A percentile compares a stretch with the other conserved stretches of the same genome.
These are phyloP conservation scores for Laothoe populi DNA, from an alignment of 2,888 invertebrate genomes.

Conservation along the genomic window DNA sequence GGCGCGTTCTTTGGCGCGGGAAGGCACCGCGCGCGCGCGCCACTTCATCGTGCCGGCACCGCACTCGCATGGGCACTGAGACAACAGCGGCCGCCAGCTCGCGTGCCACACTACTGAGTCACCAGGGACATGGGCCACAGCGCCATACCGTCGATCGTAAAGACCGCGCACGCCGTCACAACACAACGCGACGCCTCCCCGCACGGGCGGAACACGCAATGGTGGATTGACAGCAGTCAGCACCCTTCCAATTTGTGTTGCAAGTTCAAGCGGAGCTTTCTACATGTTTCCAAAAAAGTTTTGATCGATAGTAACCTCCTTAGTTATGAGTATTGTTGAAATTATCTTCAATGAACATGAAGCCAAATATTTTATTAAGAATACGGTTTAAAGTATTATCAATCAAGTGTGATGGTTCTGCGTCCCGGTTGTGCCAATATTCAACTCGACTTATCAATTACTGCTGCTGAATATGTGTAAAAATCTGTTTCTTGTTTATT, in stretches of 20 bases:
- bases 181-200: slow-evolving; percentile 57
- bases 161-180: slow-evolving; percentile 52
- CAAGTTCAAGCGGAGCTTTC: slow-evolving; percentile 43
- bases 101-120: slow-evolving; percentile 62
- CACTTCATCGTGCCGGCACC: slow-evolving; percentile 73
- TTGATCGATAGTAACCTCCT: neutral
- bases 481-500: no score
- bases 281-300: slow-evolving; percentile 5
- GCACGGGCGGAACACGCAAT: slow-evolving; percentile 49
- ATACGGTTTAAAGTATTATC: no score
- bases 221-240: slow-evolving; percentile 52
- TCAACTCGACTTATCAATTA: no score
- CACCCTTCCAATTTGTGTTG: slow-evolving; percentile 48
- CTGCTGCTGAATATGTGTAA: no score
- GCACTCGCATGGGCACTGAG: slow-evolving; percentile 61
- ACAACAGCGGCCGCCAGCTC: slow-evolving; percentile 52
- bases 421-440: no score
- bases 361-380: no score
- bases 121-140: slow-evolving; percentile 52
- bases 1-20: slow-evolving; percentile 90
- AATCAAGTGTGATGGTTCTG: no score
- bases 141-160: slow-evolving; percentile 51
- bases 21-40: slow-evolving; percentile 76
- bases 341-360: neutral
- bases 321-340: neutral